phyloP scores from a whole-genome alignment of 2,888 invertebrate species.

The Athalia cordata region DNA sequence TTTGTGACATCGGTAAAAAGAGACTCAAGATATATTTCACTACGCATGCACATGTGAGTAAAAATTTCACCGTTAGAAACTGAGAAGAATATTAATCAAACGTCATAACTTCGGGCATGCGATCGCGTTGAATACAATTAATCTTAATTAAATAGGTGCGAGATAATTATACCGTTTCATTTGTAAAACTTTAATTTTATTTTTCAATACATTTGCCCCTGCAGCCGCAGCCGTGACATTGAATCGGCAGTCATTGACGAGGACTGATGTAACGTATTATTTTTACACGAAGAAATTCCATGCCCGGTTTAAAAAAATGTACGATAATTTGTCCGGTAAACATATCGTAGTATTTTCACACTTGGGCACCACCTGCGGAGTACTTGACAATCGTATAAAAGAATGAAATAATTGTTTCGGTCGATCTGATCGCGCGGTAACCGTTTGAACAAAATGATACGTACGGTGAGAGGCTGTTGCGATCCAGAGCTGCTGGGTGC shows the following conservation, averaged over 20 bases:
- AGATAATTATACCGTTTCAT: conserved; percentile 2
- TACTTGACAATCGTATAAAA: neutral
- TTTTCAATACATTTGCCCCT: too few species aligned
- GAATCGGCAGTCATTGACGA: neutral
- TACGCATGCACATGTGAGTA: neutral
- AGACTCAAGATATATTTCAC: neutral
- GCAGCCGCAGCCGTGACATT: too few species aligned
- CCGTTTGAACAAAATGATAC: neutral
- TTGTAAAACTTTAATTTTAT: neutral
- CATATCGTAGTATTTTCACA: neutral
- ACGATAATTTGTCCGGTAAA: neutral
- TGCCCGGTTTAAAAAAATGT: too few species aligned
- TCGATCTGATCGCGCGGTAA: conserved; percentile 2
- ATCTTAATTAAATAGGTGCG: conserved; percentile 14
- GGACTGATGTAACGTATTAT: neutral
- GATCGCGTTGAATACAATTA: conserved; percentile 20
- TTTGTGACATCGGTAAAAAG: neutral
- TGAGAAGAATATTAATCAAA: conserved; percentile 1
- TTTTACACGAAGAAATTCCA: neutral
- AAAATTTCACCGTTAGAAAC: conserved; percentile 26
- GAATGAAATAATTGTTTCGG: conserved; percentile 4
- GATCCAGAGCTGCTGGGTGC: conserved; percentile 2
- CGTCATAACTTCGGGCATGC: neutral
- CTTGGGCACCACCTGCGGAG: neutral
- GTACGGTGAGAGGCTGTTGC: neutral